These are phyloP conservation scores for Pteromalus puparum DNA, from an alignment of 1,140 invertebrate species.

Conservation along the genomic window DNA sequence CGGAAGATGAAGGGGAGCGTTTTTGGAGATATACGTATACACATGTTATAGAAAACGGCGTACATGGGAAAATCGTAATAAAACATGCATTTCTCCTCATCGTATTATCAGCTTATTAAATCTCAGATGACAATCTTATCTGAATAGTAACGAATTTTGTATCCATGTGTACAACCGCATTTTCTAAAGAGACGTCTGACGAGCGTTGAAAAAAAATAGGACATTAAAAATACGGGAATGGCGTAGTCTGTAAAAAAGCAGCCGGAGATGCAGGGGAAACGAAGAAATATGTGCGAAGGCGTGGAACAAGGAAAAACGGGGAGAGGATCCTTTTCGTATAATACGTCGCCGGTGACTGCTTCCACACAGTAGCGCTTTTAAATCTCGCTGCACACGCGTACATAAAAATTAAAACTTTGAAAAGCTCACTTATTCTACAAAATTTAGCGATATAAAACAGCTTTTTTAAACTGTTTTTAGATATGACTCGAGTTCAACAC, in stretches of 20 bases:
- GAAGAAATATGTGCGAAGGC: not conserved
- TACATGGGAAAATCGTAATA: not conserved
- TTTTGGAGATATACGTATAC: not conserved
- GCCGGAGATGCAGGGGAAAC: not conserved
- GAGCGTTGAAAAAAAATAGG: not conserved
- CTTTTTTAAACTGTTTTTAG: no score
- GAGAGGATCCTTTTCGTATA: no score
- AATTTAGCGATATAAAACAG: no score
- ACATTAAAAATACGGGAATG: not conserved
- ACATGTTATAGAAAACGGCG: no score
- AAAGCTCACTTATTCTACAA: no score
- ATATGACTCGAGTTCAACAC: no score
- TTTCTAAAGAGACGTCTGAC: not conserved
- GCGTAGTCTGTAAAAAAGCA: not conserved
- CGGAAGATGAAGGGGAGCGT: not conserved
- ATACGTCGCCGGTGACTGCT: no score
- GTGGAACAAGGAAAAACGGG: no score
- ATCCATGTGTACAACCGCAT: not conserved
- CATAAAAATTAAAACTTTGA: no score
- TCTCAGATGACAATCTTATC: not conserved
- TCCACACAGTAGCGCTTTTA: no score
- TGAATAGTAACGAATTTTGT: not conserved
- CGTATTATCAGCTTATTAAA: not conserved
- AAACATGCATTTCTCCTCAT: not conserved
- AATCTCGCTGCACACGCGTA: no score